Base-by-base conservation (phyloP, 2,888 invertebrate genomes). In the Troides oblongomaculatus region DNA sequence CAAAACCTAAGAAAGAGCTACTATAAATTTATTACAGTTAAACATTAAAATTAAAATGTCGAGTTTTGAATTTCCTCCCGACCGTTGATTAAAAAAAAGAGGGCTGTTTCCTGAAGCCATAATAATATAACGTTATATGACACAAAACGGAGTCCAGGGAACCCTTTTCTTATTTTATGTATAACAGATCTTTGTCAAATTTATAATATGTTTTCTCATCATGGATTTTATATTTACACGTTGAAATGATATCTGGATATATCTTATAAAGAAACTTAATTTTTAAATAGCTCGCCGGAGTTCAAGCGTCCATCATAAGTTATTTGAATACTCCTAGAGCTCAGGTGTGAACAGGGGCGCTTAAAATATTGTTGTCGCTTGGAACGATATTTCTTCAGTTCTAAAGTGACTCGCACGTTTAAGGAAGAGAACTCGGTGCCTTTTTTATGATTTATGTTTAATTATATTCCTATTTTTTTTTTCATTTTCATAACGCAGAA, bases 391-490 rank as follows among this genome's bases (percentile, higher is more conserved):
- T 88, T 87, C 87, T 86, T 83, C 76, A 80, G 81, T 80, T 80
- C 79, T 81, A 87, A 87, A 88, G 87, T 83, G 81, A 82, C 84
- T 83, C 79, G 81, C 80, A 83, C 82, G 80, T 82, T 84, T 83
- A 84, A 79, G 64, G 65, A 46, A 79, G 78, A 79, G 75, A 77
- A 79, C 77, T 72, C 81, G 78, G 80, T 76, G 77, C 77, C 84
- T 81, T 85, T 87, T 86, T 84, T 83, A 81, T 86, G 87, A 89
- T 89, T 89, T 89, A 89, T 89, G 88, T 86, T 88, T 87, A 88
- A 88, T 90, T 89, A 89, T 81, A 82, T 83, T 84, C 78, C 82
- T 82, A 72, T n/a, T 25, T 10, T 61, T 65, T 69, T 69, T 56
- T 83, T 82, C 83, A 86, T 87, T 87, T 6, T 53, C 53, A 53